Conservation (phyloP, 2,888 invertebrate genomes). For the Pemphredon lugubris region DNA sequence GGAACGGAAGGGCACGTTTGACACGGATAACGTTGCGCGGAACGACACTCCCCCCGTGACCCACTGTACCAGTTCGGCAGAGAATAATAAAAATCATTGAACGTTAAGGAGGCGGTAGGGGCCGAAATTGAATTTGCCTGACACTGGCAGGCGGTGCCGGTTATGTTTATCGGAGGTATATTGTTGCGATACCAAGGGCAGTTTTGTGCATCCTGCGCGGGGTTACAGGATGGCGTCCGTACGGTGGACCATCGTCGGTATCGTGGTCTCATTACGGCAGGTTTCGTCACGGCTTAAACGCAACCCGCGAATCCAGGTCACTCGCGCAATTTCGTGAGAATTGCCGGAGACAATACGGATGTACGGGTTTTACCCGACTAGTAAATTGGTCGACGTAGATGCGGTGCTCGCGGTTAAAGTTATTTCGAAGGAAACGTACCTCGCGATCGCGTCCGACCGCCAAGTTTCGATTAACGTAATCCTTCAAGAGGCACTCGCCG, state of each 20-base stretch:
- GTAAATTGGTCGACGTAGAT: slow-evolving; percentile 39
- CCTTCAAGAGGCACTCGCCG: too few species aligned
- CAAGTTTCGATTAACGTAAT: slow-evolving; percentile 19
- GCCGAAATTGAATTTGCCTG: not conserved
- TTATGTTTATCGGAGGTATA: slow-evolving; percentile 6
- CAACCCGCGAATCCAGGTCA: slow-evolving; percentile 55
- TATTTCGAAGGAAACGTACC: not conserved
- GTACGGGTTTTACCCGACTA: slow-evolving; percentile 12
- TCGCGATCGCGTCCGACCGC: slow-evolving; percentile 11
- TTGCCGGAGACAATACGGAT: slow-evolving; percentile 50
- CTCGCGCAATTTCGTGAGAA: slow-evolving; percentile 56
- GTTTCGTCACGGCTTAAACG: slow-evolving; percentile 61
- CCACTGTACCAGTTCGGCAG: too few species aligned
- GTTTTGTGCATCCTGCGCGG: slow-evolving; percentile 19
- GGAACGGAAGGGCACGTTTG: too few species aligned
- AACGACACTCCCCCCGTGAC: too few species aligned
- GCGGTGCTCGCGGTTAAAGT: slow-evolving; percentile 12
- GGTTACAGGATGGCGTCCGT: slow-evolving; percentile 13
- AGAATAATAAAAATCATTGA: not conserved
- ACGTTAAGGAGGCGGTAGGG: not conserved
- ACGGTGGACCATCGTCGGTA: slow-evolving; percentile 32
- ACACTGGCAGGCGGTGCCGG: not conserved
- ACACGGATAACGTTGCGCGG: too few species aligned
- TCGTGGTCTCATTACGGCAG: slow-evolving; percentile 51
- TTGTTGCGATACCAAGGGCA: slow-evolving; percentile 4